Base-by-base conservation (phyloP, 2,797 vertebrate genomes). In the Chelon auratus region DNA sequence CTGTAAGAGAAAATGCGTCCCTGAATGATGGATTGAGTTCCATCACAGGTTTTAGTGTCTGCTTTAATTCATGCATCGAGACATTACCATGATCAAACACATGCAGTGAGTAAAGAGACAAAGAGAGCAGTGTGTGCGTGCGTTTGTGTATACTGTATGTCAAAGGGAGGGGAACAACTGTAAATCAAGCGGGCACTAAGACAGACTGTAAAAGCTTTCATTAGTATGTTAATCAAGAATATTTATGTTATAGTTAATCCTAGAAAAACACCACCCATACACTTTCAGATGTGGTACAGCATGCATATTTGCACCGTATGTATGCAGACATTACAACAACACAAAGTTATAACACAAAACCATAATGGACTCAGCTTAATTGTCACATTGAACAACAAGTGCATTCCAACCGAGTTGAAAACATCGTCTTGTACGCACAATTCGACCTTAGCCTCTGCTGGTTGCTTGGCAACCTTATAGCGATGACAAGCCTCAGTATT, bases 181-280 rank as follows among this genome's bases (percentile, higher is more conserved):
- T 39, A 78, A 80, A 82, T 81, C 68, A 85, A 56, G 51, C 53
- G 18, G 9, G n/a, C 24, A 24, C 40, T 24, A 60, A 70, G 18
- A 45, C 40, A 73, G 39, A 58, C 54, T 61, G n/a, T 66, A 64
- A 74, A 42, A 78, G 69, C 52, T 73, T 66, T 75, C 54, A 81
- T 87, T 65, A 82, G 45, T 81, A 83, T 85, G 76, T 70, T 77
- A 87, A 89, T 90, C 51, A 64, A 81, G 45, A 52, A 15, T 51
- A 84, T 39, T 50, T 6, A 62, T 39, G 1, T 72, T 33, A 50
- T 39, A 51, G 55, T 55, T 13, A n/a, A 42, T 51, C 6, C 6
- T 43, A 1, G 10, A 56, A 12, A 72, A 58, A 60, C 17, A 17
- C 22, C 9, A 39, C 9, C 18, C 26, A 64, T 9, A 53, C 30